Base-by-base conservation (phyloP, 2,888 invertebrate species). In the Pachliopta kotzebuea region DNA sequence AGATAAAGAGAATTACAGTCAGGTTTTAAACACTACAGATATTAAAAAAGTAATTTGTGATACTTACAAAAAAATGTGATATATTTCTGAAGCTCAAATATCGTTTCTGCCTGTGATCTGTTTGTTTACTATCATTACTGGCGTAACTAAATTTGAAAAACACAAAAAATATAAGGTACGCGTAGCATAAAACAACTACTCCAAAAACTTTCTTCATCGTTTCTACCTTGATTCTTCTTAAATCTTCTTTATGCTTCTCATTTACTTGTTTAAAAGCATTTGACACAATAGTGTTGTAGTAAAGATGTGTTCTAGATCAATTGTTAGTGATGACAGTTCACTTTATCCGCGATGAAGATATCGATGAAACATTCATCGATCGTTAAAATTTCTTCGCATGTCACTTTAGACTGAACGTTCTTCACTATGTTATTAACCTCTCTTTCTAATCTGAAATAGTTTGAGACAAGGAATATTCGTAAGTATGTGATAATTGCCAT, bases 61-160 rank as follows among this genome's bases (percentile, higher is more conserved):
- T 80, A 89, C 90, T 90, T 73, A 90, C 88, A 67, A 84, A 89
- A 68, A 88, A 85, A 57, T 75, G 80, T 2, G 88, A 75, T 49
- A 76, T 74, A 69, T 90, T 90, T 53, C 71, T 65, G 63, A 90
- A 90, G 45, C 76, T 74, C 62, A 88, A 71, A 69, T 76, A 86
- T 66, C 88, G 76, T 56, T 64, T 80, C n/a, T 75, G 74, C 53
- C 85, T 77, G 24, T 76, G 72, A 53, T 67, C 58, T 18, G 66
- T 67, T 63, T 69, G 67, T 60, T 70, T 71, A 55, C 74, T 69
- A 57, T 72, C 71, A 55, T 75, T 72, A 65, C 78, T 77, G 20
- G 83, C 85, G 56, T 81, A 80, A 58, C 81, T 75, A 4, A 71
- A 72, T 61, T 82, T 77, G 59, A 84, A 74, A 20, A 80, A 62